Conservation (phyloP, 2,797 vertebrate genomes). For the Danio tinwini region DNA sequence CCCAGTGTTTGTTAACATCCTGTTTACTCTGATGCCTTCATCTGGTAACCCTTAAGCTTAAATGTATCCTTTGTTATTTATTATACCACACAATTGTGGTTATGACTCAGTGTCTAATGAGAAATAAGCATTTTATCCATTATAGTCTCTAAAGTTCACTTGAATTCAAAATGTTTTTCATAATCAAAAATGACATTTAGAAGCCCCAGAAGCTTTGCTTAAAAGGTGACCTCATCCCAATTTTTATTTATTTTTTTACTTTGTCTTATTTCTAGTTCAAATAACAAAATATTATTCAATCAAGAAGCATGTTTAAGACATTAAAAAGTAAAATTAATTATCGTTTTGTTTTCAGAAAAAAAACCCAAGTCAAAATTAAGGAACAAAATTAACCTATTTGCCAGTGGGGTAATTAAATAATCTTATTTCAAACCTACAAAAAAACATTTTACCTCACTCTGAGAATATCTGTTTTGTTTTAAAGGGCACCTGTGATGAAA, state of each 20-base stretch:
- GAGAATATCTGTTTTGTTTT: too few relatives aligned
- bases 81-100: neutral
- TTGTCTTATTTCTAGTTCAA: too few relatives aligned
- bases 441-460: too few relatives aligned
- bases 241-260: neutral
- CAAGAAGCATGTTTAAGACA: too few relatives aligned
- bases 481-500: too few relatives aligned
- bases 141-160: neutral
- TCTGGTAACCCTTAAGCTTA: neutral
- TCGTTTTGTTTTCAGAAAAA: too few relatives aligned
- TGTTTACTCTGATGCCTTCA: neutral
- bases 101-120: neutral
- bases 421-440: too few relatives aligned
- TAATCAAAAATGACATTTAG: neutral
- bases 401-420: too few relatives aligned
- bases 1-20: conserved; percentile 22
- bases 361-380: too few relatives aligned
- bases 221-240: neutral
- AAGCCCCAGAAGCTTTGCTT: neutral
- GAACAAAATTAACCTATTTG: too few relatives aligned
- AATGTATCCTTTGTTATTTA: neutral
- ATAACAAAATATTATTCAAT: too few relatives aligned
- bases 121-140: neutral
- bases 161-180: neutral
- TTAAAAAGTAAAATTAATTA: too few relatives aligned